phyloP scores from a whole-genome alignment of 2,113 vertebrate species.

The human region DNA sequence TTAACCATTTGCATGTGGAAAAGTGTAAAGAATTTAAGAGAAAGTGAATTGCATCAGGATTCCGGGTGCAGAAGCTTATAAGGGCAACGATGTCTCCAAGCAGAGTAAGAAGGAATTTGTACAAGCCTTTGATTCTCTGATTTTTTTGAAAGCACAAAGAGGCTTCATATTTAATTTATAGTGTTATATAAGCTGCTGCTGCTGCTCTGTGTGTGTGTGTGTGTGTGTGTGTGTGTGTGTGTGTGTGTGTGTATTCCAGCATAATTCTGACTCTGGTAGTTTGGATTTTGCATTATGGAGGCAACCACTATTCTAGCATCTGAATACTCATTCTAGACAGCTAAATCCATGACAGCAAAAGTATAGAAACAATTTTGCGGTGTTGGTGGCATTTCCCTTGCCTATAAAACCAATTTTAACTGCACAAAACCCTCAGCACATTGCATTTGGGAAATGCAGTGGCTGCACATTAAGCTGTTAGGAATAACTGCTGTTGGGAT shows the following conservation, averaged over 20 bases:
- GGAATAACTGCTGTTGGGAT: conserved; percentile 84
- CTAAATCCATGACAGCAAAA: conserved; percentile 67
- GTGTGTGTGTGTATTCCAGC: conserved; percentile 11
- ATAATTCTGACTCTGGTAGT: conserved; percentile 70
- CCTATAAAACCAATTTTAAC: conserved; percentile 83
- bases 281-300: conserved; percentile 69
- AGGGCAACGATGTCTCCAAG: conserved; percentile 36
- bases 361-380: conserved; percentile 77
- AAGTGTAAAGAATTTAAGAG: background rate
- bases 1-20: conserved; percentile 47
- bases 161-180: conserved; percentile 70
- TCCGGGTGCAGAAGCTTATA: background rate
- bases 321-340: conserved; percentile 68
- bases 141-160: conserved; percentile 68
- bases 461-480: conserved; percentile 83
- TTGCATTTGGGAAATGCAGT: conserved; percentile 80
- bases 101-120: conserved; percentile 56
- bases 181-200: conserved; percentile 44
- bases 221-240: background rate
- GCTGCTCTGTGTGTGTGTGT: background rate
- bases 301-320: conserved; percentile 74
- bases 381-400: conserved; percentile 81
- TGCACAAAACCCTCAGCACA: conserved; percentile 79
- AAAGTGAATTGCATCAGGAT: background rate
- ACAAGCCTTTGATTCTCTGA: conserved; percentile 54